phyloP scores from a whole-genome alignment of 2,888 invertebrate species.

The Leptinotarsa rubiginosa region DNA sequence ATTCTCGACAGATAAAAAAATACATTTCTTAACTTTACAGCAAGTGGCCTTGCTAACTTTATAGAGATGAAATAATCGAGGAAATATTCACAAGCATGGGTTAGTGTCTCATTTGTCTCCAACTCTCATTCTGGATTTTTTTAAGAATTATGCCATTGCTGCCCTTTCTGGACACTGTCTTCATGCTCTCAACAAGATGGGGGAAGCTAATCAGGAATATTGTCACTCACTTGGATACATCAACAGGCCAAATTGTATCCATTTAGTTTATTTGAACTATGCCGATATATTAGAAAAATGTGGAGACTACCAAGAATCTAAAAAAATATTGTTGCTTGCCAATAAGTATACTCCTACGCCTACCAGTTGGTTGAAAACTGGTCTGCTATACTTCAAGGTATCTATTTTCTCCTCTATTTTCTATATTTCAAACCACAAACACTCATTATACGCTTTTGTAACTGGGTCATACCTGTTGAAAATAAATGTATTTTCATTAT shows the following conservation, averaged over 20 bases:
- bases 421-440: too few species aligned
- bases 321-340: conserved; percentile 58
- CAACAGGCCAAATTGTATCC: conserved; percentile 59
- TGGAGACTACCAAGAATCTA: conserved; percentile 57
- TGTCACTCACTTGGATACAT: conserved; percentile 56
- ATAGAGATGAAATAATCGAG: too few species aligned
- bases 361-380: conserved; percentile 60
- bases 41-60: too few species aligned
- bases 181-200: conserved; percentile 50
- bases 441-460: too few species aligned
- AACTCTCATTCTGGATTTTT: conserved; percentile 21
- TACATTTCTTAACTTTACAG: too few species aligned
- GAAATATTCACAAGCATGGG: too few species aligned
- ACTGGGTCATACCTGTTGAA: too few species aligned
- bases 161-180: conserved; percentile 60
- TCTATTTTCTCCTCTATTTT: too few species aligned
- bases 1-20: too few species aligned
- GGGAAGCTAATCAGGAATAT: conserved; percentile 58
- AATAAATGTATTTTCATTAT: conserved; percentile 16
- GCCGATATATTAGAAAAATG: conserved; percentile 53
- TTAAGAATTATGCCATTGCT: conserved; percentile 59
- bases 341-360: conserved; percentile 62
- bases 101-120: too few species aligned
- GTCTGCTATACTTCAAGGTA: conserved; percentile 54
- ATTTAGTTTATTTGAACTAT: conserved; percentile 59